Evolutionary conservation across 2,113 vertebrate genomes (phyloP).

Genomic region (Rallus limicola): DNA sequence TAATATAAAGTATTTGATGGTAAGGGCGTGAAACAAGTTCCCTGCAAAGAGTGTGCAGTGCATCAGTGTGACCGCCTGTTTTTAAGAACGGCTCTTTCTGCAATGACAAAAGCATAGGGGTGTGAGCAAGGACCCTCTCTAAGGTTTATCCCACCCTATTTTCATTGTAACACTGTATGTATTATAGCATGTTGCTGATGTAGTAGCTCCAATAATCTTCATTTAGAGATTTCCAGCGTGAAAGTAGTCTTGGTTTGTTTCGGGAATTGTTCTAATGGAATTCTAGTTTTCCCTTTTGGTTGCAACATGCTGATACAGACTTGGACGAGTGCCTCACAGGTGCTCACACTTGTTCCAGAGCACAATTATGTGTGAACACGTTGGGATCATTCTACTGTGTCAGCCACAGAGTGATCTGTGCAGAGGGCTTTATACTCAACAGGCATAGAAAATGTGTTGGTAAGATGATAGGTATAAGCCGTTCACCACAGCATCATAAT

Average conservation of each 20-base stretch:
- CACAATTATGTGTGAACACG: slow-evolving; percentile 77
- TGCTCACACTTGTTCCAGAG: slow-evolving; percentile 72
- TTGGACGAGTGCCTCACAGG: slow-evolving; percentile 77
- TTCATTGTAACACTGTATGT: background rate
- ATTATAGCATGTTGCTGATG: background rate
- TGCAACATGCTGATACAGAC: slow-evolving; percentile 56
- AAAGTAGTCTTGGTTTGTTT: background rate
- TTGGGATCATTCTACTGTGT: slow-evolving; percentile 80
- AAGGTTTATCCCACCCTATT: background rate
- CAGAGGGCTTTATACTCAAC: slow-evolving; percentile 78
- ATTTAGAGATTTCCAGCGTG: background rate
- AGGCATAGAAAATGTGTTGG: slow-evolving; percentile 74
- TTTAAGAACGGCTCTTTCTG: background rate
- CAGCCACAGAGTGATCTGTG: slow-evolving; percentile 76
- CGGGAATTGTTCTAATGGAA: slow-evolving; percentile 49
- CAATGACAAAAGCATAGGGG: background rate
- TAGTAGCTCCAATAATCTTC: background rate
- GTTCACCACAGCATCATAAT: background rate
- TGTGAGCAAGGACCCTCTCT: background rate
- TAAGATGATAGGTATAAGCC: slow-evolving; percentile 68
- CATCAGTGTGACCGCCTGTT: background rate
- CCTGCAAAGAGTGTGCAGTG: background rate
- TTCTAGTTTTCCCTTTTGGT: slow-evolving; percentile 68
- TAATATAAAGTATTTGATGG: background rate
- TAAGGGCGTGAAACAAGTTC: background rate